Percentiles rank a stretch among this genome's conserved stretches.
phyloP scores from a whole-genome alignment of 2,888 invertebrate species.

The Drosophila emarginata region DNA sequence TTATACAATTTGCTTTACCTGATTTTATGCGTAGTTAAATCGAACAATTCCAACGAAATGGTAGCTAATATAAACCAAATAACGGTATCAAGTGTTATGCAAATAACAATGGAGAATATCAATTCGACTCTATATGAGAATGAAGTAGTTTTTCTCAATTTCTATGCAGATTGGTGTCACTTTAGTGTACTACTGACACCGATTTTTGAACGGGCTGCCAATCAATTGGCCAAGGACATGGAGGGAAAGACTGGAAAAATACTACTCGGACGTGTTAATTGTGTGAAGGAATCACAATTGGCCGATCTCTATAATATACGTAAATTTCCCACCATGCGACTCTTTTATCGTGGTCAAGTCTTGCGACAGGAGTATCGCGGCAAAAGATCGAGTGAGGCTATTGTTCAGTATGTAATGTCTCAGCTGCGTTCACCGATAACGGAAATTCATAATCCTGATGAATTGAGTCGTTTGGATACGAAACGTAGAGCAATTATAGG shows the following conservation, averaged over 20 bases:
- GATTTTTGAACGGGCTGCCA: conserved; percentile 49
- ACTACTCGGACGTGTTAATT: conserved; percentile 49
- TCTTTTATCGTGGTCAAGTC: conserved; percentile 43
- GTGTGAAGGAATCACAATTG: conserved; percentile 34
- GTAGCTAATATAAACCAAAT: background rate
- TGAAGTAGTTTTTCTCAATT: conserved; percentile 56
- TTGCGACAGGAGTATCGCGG: conserved; percentile 59
- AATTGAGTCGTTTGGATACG: conserved; percentile 35
- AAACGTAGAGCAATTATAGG: conserved; percentile 45
- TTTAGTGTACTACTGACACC: conserved; percentile 45
- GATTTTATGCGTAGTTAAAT: background rate
- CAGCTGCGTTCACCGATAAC: conserved; percentile 32
- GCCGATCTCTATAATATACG: conserved; percentile 32
- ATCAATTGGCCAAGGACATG: conserved; percentile 18
- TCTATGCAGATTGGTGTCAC: conserved; percentile 65
- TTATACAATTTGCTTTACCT: background rate
- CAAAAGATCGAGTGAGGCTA: conserved; percentile 45
- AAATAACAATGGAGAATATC: conserved; percentile 40
- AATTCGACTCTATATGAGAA: conserved; percentile 34
- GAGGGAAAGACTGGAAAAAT: conserved; percentile 22
- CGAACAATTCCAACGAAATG: background rate
- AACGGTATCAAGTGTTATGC: conserved; percentile 22
- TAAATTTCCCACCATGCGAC: conserved; percentile 52
- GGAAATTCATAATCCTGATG: conserved; percentile 1
- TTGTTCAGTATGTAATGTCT: conserved; percentile 45